Evolutionary conservation across 92 coral and sea anemone species (phyloP).

Genomic region (Phenganax marumi): DNA sequence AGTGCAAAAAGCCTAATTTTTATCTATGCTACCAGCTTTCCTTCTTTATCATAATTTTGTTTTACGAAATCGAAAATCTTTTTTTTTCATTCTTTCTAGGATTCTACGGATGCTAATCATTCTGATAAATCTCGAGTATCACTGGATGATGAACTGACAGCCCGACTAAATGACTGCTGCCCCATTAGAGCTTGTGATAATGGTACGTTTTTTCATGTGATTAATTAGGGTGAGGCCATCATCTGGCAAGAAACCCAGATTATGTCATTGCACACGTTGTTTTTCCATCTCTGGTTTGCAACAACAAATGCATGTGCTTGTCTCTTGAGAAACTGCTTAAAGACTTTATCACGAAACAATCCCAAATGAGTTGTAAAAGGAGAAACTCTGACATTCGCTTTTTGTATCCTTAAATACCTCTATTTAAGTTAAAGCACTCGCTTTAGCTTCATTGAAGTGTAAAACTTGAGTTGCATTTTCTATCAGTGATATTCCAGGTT

Average conservation of each 20-base stretch:
- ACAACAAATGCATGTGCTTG: too few relatives aligned
- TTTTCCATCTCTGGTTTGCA: neutral
- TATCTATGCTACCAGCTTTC: neutral
- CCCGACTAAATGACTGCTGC: conserved; percentile 39
- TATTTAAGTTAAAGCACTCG: too few relatives aligned
- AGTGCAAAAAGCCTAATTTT: neutral
- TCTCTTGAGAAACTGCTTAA: too few relatives aligned
- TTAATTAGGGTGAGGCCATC: neutral
- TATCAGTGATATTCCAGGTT: conserved; percentile 77
- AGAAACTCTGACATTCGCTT: too few relatives aligned
- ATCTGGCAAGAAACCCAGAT: neutral
- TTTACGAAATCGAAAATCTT: neutral
- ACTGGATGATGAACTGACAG: conserved; percentile 12
- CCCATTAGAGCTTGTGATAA: conserved; percentile 40
- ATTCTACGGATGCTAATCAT: conserved; percentile 18
- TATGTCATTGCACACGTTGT: neutral
- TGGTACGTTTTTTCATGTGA: conserved; percentile 6
- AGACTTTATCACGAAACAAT: too few relatives aligned
- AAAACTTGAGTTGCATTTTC: too few relatives aligned
- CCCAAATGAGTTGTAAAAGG: too few relatives aligned
- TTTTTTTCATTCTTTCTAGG: neutral
- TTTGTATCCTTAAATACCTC: too few relatives aligned
- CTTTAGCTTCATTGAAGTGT: too few relatives aligned
- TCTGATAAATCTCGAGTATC: conserved; percentile 36
- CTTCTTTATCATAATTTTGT: neutral